Percentiles rank a stretch among this genome's conserved stretches.
Evolutionary conservation across 1,140 invertebrate genomes (phyloP).

Genomic region (Steinernema khuongi): DNA sequence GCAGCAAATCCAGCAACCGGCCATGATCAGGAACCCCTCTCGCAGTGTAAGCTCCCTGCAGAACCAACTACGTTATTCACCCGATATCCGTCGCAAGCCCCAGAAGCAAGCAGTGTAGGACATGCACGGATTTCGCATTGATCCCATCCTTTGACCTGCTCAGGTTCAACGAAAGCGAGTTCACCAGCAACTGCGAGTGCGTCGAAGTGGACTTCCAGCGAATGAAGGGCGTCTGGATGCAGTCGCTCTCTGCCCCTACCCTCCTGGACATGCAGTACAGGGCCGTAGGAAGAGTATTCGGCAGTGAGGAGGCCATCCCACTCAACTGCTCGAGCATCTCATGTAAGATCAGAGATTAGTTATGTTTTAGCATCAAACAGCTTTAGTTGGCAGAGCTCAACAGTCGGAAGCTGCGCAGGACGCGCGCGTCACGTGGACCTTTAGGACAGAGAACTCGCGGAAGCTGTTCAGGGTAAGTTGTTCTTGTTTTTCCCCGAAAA

Average conservation of each 20-base stretch:
- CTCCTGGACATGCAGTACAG: background rate
- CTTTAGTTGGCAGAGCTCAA: background rate
- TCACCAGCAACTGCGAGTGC: background rate
- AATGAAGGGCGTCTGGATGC: slow-evolving; percentile 5
- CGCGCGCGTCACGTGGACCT: background rate
- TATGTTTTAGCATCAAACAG: background rate
- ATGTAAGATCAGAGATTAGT: background rate
- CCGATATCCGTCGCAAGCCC: background rate
- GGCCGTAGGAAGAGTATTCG: background rate
- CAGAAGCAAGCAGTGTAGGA: background rate
- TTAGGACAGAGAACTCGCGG: background rate
- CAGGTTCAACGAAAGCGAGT: slow-evolving; percentile 7
- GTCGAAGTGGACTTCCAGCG: background rate
- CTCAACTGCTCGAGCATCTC: background rate
- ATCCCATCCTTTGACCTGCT: background rate
- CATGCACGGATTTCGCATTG: background rate
- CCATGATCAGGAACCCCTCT: background rate
- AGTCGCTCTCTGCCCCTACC: background rate
- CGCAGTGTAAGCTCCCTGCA: background rate
- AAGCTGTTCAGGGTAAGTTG: background rate
- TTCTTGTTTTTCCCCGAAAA: too few species aligned
- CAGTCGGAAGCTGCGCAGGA: background rate
- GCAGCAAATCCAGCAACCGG: background rate
- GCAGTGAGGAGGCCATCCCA: background rate
- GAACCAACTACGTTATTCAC: slow-evolving; percentile 4